A percentile compares a stretch with the other conserved stretches of the same genome.
Evolutionary conservation across 2,113 vertebrate genomes (phyloP).

Genomic region (Pogona vitticeps): DNA sequence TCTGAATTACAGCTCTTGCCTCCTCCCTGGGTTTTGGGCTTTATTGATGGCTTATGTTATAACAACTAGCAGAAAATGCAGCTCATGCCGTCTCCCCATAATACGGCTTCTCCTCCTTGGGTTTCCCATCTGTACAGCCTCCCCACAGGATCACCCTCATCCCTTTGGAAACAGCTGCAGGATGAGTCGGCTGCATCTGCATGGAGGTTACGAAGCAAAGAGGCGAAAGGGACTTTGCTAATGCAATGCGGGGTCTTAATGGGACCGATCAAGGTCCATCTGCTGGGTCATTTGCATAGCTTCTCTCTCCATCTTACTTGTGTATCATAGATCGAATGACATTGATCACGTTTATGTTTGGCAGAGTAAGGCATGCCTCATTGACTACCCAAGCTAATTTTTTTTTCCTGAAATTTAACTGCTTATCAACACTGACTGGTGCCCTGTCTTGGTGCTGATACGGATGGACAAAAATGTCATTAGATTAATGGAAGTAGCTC

Average conservation of each 20-base stretch:
- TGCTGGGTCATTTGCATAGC: neutral
- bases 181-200: neutral
- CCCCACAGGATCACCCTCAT: neutral
- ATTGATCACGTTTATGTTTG: neutral
- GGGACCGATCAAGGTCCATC: neutral
- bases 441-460: neutral
- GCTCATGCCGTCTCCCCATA: neutral
- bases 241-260: neutral
- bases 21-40: neutral
- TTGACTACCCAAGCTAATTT: neutral
- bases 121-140: neutral
- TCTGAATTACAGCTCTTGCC: neutral
- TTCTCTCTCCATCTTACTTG: neutral
- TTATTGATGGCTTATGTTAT: constrained; percentile 19
- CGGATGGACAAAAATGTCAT: no score
- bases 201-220: neutral
- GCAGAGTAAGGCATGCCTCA: neutral
- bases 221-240: no score
- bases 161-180: constrained; percentile 2
- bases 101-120: neutral
- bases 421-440: neutral
- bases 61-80: neutral
- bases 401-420: neutral
- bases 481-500: no score
- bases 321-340: neutral